These are phyloP conservation scores for Urophycis tenuis DNA, from an alignment of 2,797 vertebrate species.

Conservation along the genomic window DNA sequence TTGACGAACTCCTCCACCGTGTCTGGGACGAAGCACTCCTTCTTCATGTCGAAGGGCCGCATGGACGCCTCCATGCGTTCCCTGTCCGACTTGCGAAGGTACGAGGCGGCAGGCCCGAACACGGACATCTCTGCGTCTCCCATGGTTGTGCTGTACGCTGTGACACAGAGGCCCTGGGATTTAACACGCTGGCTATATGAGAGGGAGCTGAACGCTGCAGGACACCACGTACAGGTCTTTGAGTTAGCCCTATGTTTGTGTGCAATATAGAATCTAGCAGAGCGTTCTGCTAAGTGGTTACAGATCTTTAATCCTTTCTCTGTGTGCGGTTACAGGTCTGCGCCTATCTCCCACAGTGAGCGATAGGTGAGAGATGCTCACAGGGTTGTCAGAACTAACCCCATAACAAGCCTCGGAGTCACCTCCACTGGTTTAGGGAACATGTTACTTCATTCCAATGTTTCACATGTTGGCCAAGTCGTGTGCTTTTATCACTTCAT, in stretches of 20 bases:
- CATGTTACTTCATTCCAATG: background rate
- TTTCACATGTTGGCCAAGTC: background rate
- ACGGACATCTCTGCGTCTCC: constrained; percentile 73
- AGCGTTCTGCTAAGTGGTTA: background rate
- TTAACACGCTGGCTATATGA: background rate
- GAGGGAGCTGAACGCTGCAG: background rate
- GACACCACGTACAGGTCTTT: background rate
- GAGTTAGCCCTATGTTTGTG: background rate
- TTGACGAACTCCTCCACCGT: constrained; percentile 82
- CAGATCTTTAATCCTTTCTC: background rate
- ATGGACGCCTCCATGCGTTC: constrained; percentile 83
- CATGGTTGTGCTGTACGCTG: constrained; percentile 58
- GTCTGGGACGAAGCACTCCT: constrained; percentile 83
- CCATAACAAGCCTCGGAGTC: background rate
- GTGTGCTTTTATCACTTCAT: background rate
- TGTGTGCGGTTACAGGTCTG: background rate
- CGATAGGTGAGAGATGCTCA: background rate
- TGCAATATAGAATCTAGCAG: background rate
- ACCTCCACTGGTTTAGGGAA: background rate
- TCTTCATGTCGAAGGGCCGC: constrained; percentile 84
- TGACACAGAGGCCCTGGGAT: background rate
- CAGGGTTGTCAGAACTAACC: background rate
- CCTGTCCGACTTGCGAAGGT: constrained; percentile 81
- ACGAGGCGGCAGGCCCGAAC: constrained; percentile 78
- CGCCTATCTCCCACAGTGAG: background rate